Evolutionary conservation across 2,113 vertebrate genomes (phyloP), one percentile per base, ranked within the genome.

Genomic region (Caloenas nicobarica): DNA sequence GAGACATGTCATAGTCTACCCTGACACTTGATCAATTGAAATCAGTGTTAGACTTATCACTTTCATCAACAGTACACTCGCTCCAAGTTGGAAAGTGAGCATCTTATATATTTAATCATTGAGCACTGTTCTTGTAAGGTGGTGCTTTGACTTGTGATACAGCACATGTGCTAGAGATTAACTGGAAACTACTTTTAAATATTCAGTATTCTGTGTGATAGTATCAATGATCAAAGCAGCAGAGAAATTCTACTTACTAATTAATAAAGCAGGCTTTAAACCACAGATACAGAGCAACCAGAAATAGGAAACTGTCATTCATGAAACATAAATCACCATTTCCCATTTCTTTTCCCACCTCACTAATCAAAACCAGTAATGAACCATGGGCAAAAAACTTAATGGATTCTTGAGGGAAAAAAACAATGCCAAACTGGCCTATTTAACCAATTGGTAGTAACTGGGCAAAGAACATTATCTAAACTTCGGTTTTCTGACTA

Each of bases 191-290:
- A 33, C 48, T 88, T 85, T 68, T 33, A 94, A 91, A 95, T 86
- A 94, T 81, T 94, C 76, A 91, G 28, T 81, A 86, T 90, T 88
- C 86, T 76, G 31, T 74, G 46, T 78, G 83, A 90, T 64, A 90
- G 34, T 44, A 86, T 33, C 83, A 57, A 8, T 88, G 90, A 97
- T 95, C 92, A 96, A 96, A 96, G 92, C 57, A 9, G 42, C 11
- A 84, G 77, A 95, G 82, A 93, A 88, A 78, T 78, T 66, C 44
- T 81, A 54, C 26, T 90, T 61, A 91, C 33, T 88, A 90, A 93
- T 95, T 91, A 95, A 93, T 93, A 76, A 93, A 56, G 22, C 61
- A 90, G 51, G 68, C 60, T 95, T 87, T 84, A 88, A 88, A 69
- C 34, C 42, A 66, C 36, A 88, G 68, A 93, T 86, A 87, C 5